Evolutionary conservation across 2,113 vertebrate genomes (phyloP).

Genomic region (Platycercus adscitus): DNA sequence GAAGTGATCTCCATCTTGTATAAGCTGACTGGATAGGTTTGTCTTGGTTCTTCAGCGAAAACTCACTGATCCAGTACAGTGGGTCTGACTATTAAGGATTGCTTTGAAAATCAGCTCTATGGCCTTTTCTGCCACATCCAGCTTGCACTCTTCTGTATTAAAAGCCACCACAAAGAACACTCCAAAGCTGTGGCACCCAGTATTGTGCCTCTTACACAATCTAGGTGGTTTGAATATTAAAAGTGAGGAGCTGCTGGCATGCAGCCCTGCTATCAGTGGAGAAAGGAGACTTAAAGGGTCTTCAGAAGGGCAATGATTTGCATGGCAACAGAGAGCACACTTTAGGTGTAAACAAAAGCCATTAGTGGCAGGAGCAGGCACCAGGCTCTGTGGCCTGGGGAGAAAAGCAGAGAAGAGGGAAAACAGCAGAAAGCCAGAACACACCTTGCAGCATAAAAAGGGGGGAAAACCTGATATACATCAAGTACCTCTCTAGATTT

Average conservation of each 20-base stretch:
- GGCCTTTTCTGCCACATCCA: neutral
- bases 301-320: neutral
- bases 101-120: neutral
- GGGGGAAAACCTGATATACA: rapidly evolving
- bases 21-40: neutral
- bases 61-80: neutral
- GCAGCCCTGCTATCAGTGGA: neutral
- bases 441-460: neutral
- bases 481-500: neutral
- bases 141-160: neutral
- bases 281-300: neutral
- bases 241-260: neutral
- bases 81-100: neutral
- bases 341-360: neutral
- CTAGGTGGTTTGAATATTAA: neutral
- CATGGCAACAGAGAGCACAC: neutral
- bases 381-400: neutral
- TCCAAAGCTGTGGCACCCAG: neutral
- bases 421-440: neutral
- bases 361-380: neutral
- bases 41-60: neutral
- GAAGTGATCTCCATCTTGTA: neutral
- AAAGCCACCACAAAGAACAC: neutral
- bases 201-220: neutral
- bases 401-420: neutral